These are phyloP conservation scores for Perizoma flavofasciatum DNA, from an alignment of 2,888 invertebrate genomes.

Conservation along the genomic window DNA sequence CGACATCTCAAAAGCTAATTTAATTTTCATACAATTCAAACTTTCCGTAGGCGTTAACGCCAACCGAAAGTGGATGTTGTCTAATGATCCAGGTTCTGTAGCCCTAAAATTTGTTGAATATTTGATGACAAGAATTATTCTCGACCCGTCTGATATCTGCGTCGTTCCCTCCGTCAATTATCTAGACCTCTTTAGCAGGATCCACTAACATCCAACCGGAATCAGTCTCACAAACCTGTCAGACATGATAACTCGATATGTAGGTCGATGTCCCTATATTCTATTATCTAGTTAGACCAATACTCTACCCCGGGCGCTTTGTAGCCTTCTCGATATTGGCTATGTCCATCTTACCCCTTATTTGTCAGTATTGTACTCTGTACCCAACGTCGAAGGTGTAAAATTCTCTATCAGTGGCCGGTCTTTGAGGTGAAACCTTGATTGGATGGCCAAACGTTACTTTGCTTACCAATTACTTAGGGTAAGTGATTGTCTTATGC, in stretches of 20 bases:
- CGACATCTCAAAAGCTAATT: no score
- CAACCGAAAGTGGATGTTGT: no score
- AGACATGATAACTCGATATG: conserved; percentile 39
- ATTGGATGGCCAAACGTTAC: conserved; percentile 72
- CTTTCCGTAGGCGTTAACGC: no score
- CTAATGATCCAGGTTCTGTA: no score
- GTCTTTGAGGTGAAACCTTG: conserved; percentile 63
- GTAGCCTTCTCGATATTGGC: conserved; percentile 68
- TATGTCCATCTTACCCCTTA: conserved; percentile 46
- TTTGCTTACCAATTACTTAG: conserved; percentile 77
- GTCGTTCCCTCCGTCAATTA: conserved; percentile 1
- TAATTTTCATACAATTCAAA: no score
- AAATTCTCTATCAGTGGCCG: conserved; percentile 32
- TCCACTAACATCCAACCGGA: conserved; percentile 1
- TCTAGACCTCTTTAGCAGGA: not conserved
- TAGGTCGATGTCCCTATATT: conserved; percentile 64
- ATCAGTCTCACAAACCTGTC: conserved; percentile 17
- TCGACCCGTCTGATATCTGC: no score
- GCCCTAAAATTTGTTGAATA: no score
- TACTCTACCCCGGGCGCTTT: conserved; percentile 64
- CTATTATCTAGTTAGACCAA: conserved; percentile 73
- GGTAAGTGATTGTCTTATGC: conserved; percentile 75
- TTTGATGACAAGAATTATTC: no score
- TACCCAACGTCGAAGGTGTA: conserved; percentile 31
- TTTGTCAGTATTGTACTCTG: conserved; percentile 32